Evolutionary conservation across 2,113 vertebrate species (phyloP), one percentile per base, ranked within the genome.

Genomic region (Calidris pugnax): DNA sequence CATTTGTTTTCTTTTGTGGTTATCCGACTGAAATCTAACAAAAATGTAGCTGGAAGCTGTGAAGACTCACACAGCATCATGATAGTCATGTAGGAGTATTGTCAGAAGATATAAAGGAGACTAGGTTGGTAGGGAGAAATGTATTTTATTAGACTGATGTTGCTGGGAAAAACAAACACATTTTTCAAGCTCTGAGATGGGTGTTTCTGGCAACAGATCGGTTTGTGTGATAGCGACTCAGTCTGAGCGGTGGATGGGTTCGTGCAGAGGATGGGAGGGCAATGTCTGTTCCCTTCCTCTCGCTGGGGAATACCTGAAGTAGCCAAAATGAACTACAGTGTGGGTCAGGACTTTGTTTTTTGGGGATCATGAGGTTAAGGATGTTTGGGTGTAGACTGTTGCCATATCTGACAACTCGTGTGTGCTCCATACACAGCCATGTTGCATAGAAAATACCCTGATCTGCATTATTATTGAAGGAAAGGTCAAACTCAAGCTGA

Each of bases 401-500:
- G 23, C 24, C 2, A 2, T 14, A 6, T 30, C 24, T 77, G 68
- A 76, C 67, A 60, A 20, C 12, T n/a, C 3, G 0, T 10, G 39
- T 64, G 50, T 53, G 63, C 73, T 92, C 62, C 16, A 27, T 7
- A 7, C 28, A 43, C 1, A 16, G 37, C 37, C 35, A 8, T 1
- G 3, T 20, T 7, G 10, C 45, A 14, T 5, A 59, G 57, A 67
- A 81, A 95, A 79, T 10, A 32, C 0, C 63, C 82, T 26, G 9
- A 20, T 77, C 32, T 78, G 59, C 79, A 47, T 56, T 53, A 4
- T 0, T 59, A 45, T 14, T 66, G 87, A 35, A 57, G 2, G 4
- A 32, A 85, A 91, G 91, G 89, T 68, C 79, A 80, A 17, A 50
- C 41, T 82, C 28, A 33, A 53, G 87, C 72, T 87, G 94, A 19